Conservation (phyloP, 1,140 invertebrate species). For the Orius laevigatus region DNA sequence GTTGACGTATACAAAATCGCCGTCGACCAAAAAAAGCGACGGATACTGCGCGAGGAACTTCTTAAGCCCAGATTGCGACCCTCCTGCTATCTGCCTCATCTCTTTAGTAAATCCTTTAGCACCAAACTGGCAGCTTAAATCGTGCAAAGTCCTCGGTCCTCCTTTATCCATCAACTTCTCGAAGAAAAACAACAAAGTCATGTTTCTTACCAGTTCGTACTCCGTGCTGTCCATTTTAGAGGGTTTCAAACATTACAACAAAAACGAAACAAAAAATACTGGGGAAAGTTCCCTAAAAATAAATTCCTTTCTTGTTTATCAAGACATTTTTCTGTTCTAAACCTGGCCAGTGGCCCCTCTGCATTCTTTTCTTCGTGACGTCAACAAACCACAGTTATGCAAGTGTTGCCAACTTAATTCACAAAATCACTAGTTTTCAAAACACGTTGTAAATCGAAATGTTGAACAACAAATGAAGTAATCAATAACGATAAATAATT, state of each 20-base stretch:
- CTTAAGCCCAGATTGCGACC: constrained; percentile 81
- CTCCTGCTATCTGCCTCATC: constrained; percentile 86
- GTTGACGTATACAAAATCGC: constrained; percentile 80
- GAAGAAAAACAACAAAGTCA: constrained; percentile 89
- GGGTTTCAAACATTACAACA: not conserved
- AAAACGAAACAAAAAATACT: not conserved
- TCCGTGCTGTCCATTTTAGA: constrained; percentile 73
- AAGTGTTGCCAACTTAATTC: not conserved
- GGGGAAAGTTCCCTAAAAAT: not conserved
- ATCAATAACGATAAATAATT: no score
- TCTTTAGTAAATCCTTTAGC: constrained; percentile 91
- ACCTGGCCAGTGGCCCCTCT: constrained; percentile 2
- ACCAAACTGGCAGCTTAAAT: constrained; percentile 91
- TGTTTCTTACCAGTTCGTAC: constrained; percentile 82
- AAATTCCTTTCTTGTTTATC: not conserved
- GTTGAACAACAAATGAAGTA: no score
- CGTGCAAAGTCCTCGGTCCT: constrained; percentile 83
- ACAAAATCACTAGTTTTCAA: no score
- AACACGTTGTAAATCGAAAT: no score
- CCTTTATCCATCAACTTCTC: constrained; percentile 87
- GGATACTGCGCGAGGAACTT: constrained; percentile 85
- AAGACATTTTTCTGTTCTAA: constrained; percentile 8
- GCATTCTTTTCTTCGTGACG: constrained; percentile 11
- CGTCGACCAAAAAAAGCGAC: constrained; percentile 76
- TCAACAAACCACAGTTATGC: constrained; percentile 12